Evolutionary conservation across 2,113 vertebrate species (phyloP).

Genomic region (Planiliza haematocheilus): DNA sequence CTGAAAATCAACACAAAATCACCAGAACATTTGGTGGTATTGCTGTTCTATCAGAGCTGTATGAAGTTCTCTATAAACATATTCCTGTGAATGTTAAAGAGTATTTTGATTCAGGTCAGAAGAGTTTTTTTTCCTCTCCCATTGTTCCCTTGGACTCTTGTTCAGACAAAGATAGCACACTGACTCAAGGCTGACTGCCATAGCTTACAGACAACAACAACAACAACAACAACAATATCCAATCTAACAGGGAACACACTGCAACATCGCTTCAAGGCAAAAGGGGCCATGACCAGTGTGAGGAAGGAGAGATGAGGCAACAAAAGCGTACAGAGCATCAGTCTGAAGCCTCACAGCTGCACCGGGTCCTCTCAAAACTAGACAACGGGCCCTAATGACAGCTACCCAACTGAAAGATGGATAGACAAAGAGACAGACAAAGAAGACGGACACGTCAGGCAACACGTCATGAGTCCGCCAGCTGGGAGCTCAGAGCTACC

Average conservation of each 20-base stretch:
- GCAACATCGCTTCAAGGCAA: constrained; percentile 67
- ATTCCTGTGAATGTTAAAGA: constrained; percentile 52
- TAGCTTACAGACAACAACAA: constrained; percentile 58
- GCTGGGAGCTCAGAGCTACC: constrained; percentile 65
- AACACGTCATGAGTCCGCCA: constrained; percentile 40
- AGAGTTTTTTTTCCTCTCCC: not conserved
- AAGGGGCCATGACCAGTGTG: constrained; percentile 64
- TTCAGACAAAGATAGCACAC: constrained; percentile 72
- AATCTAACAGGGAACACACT: constrained; percentile 59
- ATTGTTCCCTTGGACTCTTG: constrained; percentile 55
- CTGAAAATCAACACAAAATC: constrained; percentile 30
- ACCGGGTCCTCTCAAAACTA: constrained; percentile 66
- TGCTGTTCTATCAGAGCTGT: constrained; percentile 19
- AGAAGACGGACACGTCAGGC: constrained; percentile 55
- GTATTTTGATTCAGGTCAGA: constrained; percentile 67
- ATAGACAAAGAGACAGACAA: constrained; percentile 59
- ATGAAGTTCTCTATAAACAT: constrained; percentile 41
- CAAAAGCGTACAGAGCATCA: constrained; percentile 58
- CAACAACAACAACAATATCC: constrained; percentile 61
- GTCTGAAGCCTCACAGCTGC: constrained; percentile 63
- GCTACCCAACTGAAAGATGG: constrained; percentile 47
- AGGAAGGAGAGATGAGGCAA: constrained; percentile 59
- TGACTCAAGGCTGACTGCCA: constrained; percentile 69
- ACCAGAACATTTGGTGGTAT: constrained; percentile 13
- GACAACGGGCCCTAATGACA: constrained; percentile 63